Evolutionary conservation across 2,113 vertebrate genomes (phyloP).

Genomic region (Orthonyx spaldingii): DNA sequence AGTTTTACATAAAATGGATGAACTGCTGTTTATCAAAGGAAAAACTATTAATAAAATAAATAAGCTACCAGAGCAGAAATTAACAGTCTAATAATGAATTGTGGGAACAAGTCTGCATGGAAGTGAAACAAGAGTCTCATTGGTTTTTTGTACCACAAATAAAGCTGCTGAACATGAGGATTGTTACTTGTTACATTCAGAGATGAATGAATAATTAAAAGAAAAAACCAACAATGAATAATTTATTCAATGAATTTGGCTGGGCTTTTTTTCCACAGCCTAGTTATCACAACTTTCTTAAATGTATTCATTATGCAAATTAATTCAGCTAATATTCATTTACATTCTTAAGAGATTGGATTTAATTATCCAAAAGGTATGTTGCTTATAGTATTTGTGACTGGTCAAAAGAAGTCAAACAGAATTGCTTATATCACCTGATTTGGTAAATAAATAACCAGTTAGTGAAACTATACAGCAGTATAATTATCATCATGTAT

Average conservation of each 20-base stretch:
- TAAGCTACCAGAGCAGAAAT: not conserved
- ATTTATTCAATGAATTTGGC: constrained; percentile 42
- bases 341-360: constrained; percentile 9
- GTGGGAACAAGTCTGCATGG: not conserved
- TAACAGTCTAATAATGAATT: not conserved
- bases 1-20: not conserved
- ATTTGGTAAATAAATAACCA: not conserved
- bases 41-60: not conserved
- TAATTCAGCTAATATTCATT: constrained; percentile 40
- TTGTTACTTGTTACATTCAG: constrained; percentile 8
- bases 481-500: not conserved
- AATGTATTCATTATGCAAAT: constrained; percentile 38
- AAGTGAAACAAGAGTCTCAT: not conserved
- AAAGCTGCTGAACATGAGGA: not conserved
- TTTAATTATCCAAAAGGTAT: constrained; percentile 12
- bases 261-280: not conserved
- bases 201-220: constrained; percentile 42
- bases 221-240: not conserved
- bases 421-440: not conserved
- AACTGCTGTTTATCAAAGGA: not conserved
- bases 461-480: not conserved
- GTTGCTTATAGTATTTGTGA: not conserved
- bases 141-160: not conserved
- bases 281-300: constrained; percentile 36
- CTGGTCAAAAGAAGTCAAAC: constrained; percentile 10